Evolutionary conservation across 2,797 vertebrate genomes (phyloP).

Genomic region (Spea hammondii): DNA sequence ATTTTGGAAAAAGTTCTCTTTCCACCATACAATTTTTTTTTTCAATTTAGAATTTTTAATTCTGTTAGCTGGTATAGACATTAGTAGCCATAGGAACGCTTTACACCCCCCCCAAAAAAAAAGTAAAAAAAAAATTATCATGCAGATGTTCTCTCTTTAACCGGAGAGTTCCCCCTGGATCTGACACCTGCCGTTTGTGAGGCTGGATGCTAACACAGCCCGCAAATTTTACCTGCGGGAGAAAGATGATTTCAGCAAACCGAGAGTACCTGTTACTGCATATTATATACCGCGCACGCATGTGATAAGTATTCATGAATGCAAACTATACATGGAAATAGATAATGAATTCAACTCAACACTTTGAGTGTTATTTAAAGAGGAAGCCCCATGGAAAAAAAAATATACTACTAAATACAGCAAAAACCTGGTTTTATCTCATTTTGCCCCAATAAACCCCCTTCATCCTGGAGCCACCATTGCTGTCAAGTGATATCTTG

Average conservation of each 20-base stretch:
- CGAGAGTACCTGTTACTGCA: slow-evolving; percentile 1
- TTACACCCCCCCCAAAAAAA: not conserved
- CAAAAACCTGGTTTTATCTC: no score
- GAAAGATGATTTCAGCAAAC: slow-evolving; percentile 16
- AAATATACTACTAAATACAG: no score
- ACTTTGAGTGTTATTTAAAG: not conserved
- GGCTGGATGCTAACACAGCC: slow-evolving; percentile 14
- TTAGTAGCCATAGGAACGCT: not conserved
- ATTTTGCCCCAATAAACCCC: no score
- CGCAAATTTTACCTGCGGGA: slow-evolving; percentile 36
- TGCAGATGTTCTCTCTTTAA: slow-evolving; percentile 21
- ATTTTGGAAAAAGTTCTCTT: no score
- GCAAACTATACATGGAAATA: slow-evolving; percentile 5
- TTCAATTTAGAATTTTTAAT: not conserved
- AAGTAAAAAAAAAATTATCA: not conserved
- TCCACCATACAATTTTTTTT: not conserved
- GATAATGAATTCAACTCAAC: not conserved
- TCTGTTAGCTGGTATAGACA: not conserved
- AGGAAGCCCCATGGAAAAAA: no score
- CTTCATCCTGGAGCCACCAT: no score
- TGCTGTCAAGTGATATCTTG: no score
- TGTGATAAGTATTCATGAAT: not conserved
- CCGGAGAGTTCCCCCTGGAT: slow-evolving; percentile 9
- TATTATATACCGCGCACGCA: slow-evolving; percentile 3
- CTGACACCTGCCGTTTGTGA: slow-evolving; percentile 26